phyloP scores from a whole-genome alignment of 2,797 vertebrate species.

The Intellagama lesueurii region DNA sequence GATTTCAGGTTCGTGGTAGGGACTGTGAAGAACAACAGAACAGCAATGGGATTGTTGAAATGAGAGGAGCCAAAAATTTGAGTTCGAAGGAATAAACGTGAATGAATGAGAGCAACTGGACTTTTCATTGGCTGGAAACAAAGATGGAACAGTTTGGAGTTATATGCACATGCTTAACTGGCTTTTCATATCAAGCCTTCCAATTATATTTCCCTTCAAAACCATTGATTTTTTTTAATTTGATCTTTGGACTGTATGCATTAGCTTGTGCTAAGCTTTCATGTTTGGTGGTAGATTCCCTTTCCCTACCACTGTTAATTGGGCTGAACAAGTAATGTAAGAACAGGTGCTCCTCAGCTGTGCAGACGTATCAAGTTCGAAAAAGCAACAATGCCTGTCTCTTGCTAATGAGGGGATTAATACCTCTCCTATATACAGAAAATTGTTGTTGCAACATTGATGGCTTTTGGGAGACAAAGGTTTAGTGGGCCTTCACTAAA shows the following conservation, averaged over 20 bases:
- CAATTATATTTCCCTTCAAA: constrained; percentile 50
- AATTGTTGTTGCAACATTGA: constrained; percentile 75
- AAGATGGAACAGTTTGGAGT: not conserved
- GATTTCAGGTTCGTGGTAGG: not conserved
- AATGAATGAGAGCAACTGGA: not conserved
- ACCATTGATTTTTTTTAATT: constrained; percentile 31
- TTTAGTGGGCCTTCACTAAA: constrained; percentile 69
- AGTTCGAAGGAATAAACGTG: not conserved
- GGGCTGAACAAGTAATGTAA: constrained; percentile 61
- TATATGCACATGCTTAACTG: constrained; percentile 21
- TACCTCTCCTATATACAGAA: constrained; percentile 63
- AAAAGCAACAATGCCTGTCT: constrained; percentile 71
- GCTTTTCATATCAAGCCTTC: constrained; percentile 27
- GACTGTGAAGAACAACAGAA: not conserved
- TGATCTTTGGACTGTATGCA: constrained; percentile 32
- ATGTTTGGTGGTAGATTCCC: constrained; percentile 8
- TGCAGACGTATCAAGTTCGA: constrained; percentile 78
- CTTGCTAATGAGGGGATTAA: constrained; percentile 78
- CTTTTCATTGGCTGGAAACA: not conserved
- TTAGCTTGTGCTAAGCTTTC: constrained; percentile 47
- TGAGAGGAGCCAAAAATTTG: too few relatives aligned
- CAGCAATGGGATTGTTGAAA: not conserved
- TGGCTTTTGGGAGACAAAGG: constrained; percentile 70
- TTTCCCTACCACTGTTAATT: constrained; percentile 21
- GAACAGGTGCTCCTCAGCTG: constrained; percentile 74